These are phyloP conservation scores for Andrena trimmerana DNA, from an alignment of 2,888 invertebrate species.

Conservation along the genomic window DNA sequence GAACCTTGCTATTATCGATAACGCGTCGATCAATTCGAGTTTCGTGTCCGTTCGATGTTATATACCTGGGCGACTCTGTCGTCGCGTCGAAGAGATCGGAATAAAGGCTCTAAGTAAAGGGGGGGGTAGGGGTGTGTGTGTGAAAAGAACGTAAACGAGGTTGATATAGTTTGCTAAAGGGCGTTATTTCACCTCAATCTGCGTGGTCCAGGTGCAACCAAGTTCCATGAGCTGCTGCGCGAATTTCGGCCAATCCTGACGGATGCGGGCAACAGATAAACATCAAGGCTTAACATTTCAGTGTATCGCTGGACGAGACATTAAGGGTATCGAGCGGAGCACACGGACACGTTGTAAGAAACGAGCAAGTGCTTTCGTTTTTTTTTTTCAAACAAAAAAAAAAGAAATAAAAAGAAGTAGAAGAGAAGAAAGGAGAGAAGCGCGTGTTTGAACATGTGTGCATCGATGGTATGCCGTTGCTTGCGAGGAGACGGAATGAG, in stretches of 20 bases:
- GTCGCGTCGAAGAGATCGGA: not conserved
- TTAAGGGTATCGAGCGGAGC: slow-evolving; percentile 2
- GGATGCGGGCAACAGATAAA: slow-evolving; percentile 84
- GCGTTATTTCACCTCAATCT: slow-evolving; percentile 89
- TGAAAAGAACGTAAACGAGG: slow-evolving; percentile 23
- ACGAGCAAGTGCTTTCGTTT: not conserved
- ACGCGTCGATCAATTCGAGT: too few relatives aligned
- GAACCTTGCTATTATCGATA: too few relatives aligned
- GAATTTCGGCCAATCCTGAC: slow-evolving; percentile 94
- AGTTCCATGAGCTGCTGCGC: slow-evolving; percentile 94
- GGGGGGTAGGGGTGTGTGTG: not conserved
- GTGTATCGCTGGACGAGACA: slow-evolving; percentile 44
- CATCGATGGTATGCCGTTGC: not conserved
- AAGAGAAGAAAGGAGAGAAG: not conserved
- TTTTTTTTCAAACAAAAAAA: not conserved
- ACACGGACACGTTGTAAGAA: not conserved
- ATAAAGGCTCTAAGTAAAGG: not conserved
- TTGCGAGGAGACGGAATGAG: slow-evolving; percentile 1
- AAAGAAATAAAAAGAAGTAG: too few relatives aligned
- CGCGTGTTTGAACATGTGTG: slow-evolving; percentile 11
- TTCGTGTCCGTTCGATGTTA: too few relatives aligned
- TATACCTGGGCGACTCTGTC: not conserved
- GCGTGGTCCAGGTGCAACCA: slow-evolving; percentile 93
- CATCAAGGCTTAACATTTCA: slow-evolving; percentile 70
- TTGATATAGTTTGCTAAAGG: slow-evolving; percentile 58